Evolutionary conservation across 37 sponge, comb jelly and placozoan genomes (phyloP).

Genomic region (Eunapius fragilis): DNA sequence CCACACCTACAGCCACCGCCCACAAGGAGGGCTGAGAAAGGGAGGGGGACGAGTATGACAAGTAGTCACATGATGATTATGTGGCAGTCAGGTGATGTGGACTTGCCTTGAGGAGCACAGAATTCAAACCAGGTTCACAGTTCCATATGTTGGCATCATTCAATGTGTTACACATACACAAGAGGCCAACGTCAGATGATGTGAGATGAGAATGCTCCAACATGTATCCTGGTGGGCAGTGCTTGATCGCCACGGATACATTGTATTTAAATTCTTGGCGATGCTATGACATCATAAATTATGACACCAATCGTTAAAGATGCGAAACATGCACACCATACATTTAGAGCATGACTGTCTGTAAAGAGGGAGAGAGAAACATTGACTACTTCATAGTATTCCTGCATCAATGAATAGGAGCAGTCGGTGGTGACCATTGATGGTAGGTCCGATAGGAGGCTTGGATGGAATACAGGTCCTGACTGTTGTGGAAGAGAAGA

Average conservation of each 20-base stretch:
- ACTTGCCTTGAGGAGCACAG: background rate
- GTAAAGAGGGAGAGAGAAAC: background rate
- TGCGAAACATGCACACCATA: too few relatives aligned
- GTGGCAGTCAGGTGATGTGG: background rate
- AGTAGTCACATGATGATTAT: background rate
- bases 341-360: too few relatives aligned
- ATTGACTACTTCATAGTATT: background rate
- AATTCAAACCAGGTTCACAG: background rate
- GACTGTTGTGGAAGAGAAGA: background rate
- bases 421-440: background rate
- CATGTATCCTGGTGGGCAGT: constrained; percentile 18
- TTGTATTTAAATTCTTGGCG: too few relatives aligned
- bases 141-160: background rate
- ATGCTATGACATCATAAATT: too few relatives aligned
- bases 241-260: background rate
- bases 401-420: background rate
- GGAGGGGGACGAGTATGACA: too few relatives aligned
- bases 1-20: constrained; percentile 8
- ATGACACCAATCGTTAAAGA: background rate
- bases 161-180: background rate
- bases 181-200: background rate
- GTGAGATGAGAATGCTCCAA: background rate
- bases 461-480: background rate
- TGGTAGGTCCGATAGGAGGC: background rate
- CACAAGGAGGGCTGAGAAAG: constrained; percentile 24